phyloP scores from a whole-genome alignment of 2,113 vertebrate species.

The Stercorarius parasiticus region DNA sequence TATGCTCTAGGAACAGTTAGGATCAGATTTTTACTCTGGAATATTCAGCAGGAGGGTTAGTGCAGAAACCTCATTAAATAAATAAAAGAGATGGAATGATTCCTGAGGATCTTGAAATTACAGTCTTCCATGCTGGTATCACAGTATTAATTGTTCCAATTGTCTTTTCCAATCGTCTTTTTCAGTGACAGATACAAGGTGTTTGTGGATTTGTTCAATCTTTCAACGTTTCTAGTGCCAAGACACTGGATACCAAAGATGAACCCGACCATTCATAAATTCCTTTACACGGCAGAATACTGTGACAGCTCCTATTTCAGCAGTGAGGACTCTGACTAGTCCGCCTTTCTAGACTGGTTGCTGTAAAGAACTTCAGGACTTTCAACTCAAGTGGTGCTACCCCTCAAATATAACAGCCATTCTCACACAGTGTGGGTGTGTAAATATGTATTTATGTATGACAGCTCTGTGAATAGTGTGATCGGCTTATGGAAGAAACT shows the following conservation, averaged over 20 bases:
- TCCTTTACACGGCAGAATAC: slow-evolving; percentile 89
- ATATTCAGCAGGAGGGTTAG: background rate
- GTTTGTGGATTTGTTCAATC: slow-evolving; percentile 96
- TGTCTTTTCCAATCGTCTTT: slow-evolving; percentile 66
- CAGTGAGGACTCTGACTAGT: slow-evolving; percentile 92
- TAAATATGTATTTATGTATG: slow-evolving; percentile 51
- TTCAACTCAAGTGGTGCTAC: background rate
- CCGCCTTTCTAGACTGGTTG: background rate
- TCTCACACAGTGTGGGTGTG: background rate
- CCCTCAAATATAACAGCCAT: background rate
- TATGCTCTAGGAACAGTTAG: background rate
- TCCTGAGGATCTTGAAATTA: background rate
- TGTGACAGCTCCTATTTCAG: slow-evolving; percentile 97
- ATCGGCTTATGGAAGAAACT: background rate
- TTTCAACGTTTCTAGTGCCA: slow-evolving; percentile 91
- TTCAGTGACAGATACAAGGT: slow-evolving; percentile 97
- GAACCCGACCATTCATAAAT: slow-evolving; percentile 88
- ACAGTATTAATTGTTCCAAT: background rate
- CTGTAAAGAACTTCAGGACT: background rate
- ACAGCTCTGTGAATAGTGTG: background rate
- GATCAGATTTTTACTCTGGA: background rate
- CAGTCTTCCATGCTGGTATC: background rate
- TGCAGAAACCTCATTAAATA: background rate
- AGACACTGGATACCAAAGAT: slow-evolving; percentile 93
- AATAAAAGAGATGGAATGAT: background rate